Evolutionary conservation across 2,888 invertebrate species (phyloP).

Genomic region (Blera fallax): DNA sequence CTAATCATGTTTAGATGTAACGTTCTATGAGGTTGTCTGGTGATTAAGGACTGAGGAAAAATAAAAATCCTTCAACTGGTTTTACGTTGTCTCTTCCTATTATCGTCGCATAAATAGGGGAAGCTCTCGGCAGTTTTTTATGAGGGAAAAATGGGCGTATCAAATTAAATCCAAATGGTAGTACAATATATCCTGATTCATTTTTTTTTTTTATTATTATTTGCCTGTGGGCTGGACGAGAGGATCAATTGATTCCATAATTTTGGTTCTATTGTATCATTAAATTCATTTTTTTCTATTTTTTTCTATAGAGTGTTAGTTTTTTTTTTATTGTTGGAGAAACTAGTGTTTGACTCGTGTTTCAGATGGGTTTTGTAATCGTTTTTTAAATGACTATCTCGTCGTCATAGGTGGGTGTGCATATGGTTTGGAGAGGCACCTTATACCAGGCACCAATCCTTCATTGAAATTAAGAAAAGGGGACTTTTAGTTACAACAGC

Average conservation of each 20-base stretch:
- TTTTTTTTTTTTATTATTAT: conserved; percentile 39
- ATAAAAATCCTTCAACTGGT: conserved; percentile 69
- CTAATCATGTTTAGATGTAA: conserved; percentile 81
- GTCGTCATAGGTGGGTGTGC: too few species aligned
- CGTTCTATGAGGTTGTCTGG: conserved; percentile 59
- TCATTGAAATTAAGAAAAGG: too few species aligned
- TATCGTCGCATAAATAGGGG: conserved; percentile 27
- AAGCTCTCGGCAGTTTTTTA: conserved; percentile 39
- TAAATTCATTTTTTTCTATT: conserved; percentile 45
- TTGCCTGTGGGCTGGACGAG: conserved; percentile 69
- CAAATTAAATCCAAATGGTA: conserved; percentile 55
- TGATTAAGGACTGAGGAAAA: conserved; percentile 69
- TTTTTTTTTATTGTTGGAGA: conserved; percentile 1
- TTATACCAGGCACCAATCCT: too few species aligned
- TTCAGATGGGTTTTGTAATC: background rate
- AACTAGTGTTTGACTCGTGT: conserved; percentile 49
- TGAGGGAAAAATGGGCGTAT: conserved; percentile 62
- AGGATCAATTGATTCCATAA: conserved; percentile 70
- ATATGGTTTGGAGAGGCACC: too few species aligned
- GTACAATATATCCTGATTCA: too few species aligned
- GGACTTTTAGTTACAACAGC: too few species aligned
- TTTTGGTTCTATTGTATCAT: conserved; percentile 60
- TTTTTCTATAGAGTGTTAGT: conserved; percentile 47
- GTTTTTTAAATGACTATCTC: background rate
- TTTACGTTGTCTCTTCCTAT: conserved; percentile 36